Percentiles rank a stretch among this genome's conserved stretches.
These are phyloP conservation scores for Ypsolopha scabrella DNA, from an alignment of 2,888 invertebrate genomes.

Conservation along the genomic window DNA sequence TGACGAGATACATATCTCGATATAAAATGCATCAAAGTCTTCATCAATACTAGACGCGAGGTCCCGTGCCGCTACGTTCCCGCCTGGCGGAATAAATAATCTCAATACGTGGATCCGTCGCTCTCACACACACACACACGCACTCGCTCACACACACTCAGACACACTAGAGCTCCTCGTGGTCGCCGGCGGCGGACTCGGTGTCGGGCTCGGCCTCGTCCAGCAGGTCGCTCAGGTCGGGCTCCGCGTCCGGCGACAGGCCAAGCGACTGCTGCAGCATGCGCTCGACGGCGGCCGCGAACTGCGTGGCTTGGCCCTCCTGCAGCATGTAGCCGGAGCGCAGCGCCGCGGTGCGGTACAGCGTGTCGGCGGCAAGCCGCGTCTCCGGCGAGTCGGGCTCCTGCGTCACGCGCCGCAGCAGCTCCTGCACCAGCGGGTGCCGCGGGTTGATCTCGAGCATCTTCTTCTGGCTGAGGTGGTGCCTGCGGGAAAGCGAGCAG, in stretches of 20 bases:
- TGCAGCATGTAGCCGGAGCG: constrained; percentile 93
- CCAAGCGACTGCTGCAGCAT: constrained; percentile 89
- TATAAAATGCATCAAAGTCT: constrained; percentile 11
- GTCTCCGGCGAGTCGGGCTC: constrained; percentile 78
- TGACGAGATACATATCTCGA: not conserved
- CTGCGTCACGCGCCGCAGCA: constrained; percentile 83
- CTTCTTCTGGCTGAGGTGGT: constrained; percentile 95
- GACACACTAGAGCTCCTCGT: constrained; percentile 39
- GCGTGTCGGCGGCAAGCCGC: constrained; percentile 86
- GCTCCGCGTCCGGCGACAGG: constrained; percentile 78
- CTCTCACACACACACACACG: not conserved
- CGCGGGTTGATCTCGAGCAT: constrained; percentile 97
- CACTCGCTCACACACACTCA: not conserved
- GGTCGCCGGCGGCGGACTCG: constrained; percentile 24
- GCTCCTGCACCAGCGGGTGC: constrained; percentile 94
- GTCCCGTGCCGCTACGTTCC: too few relatives aligned
- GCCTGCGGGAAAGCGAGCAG: constrained; percentile 28
- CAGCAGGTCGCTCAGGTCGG: constrained; percentile 36
- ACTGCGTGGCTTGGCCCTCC: constrained; percentile 73
- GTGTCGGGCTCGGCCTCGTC: constrained; percentile 19
- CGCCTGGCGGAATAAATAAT: too few relatives aligned
- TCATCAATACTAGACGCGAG: constrained; percentile 1
- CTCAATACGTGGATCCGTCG: too few relatives aligned
- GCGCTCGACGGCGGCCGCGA: constrained; percentile 90
- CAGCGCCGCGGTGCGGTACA: constrained; percentile 93